phyloP scores from a whole-genome alignment of 2,113 vertebrate species.

The Nibea coibor region DNA sequence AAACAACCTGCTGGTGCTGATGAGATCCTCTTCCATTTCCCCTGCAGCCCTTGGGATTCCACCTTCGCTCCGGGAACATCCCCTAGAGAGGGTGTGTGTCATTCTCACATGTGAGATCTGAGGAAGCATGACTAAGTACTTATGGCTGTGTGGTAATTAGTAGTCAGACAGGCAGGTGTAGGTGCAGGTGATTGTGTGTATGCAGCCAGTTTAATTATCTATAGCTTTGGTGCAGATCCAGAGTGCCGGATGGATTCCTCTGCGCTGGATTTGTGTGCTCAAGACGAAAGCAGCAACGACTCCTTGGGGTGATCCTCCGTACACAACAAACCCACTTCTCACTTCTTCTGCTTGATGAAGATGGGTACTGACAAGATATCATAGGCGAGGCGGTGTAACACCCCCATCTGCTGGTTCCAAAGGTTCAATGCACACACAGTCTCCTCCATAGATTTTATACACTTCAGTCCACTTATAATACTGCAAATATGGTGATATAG shows the following conservation, averaged over 20 bases:
- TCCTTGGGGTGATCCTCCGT: neutral
- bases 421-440: neutral
- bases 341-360: neutral
- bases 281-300: neutral
- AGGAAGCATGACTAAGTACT: conserved; percentile 1
- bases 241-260: neutral
- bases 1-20: conserved; percentile 60
- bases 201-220: neutral
- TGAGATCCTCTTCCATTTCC: conserved; percentile 54
- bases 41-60: conserved; percentile 19
- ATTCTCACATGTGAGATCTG: conserved; percentile 13
- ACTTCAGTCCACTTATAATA: neutral
- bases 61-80: conserved; percentile 28
- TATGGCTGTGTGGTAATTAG: conserved; percentile 1
- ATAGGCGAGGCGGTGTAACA: neutral
- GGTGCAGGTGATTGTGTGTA: neutral
- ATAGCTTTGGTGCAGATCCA: neutral
- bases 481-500: neutral
- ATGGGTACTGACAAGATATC: neutral
- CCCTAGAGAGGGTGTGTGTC: conserved; percentile 31
- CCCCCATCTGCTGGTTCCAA: conserved; percentile 60
- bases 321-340: neutral
- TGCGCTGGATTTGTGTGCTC: neutral
- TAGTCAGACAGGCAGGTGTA: neutral
- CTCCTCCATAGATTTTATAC: neutral